A percentile compares a stretch with the other conserved stretches of the same genome.
Evolutionary conservation across 2,797 vertebrate genomes (phyloP).

Genomic region (Gambusia yucatana): DNA sequence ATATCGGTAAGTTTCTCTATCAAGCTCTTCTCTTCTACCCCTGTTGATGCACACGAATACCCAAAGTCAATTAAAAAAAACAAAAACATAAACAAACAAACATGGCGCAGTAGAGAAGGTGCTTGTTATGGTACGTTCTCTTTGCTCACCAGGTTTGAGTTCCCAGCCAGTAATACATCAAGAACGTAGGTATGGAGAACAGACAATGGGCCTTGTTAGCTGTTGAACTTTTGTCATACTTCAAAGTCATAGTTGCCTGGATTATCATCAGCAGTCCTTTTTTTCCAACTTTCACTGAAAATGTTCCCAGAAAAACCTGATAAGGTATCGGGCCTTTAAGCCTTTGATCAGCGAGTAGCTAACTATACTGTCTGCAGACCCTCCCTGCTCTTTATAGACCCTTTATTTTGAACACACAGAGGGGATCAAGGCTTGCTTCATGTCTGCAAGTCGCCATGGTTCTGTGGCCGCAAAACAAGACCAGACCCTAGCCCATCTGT

Average conservation of each 20-base stretch:
- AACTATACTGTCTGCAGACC: background rate
- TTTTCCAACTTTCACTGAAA: background rate
- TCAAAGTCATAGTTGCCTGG: background rate
- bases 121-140: background rate
- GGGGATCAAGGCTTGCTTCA: background rate
- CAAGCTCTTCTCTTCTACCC: background rate
- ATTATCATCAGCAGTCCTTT: background rate
- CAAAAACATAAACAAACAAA: background rate
- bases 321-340: background rate
- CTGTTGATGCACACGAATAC: background rate
- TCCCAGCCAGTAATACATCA: background rate
- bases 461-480: background rate
- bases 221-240: background rate
- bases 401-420: background rate
- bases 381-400: background rate
- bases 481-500: background rate
- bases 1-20: constrained; percentile 65
- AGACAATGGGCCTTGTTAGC: background rate
- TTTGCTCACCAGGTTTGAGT: background rate
- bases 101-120: background rate
- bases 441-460: background rate
- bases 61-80: background rate
- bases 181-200: background rate
- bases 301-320: background rate
- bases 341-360: background rate